Evolutionary conservation across 2,888 invertebrate species (phyloP).

Genomic region (Rapana venosa): DNA sequence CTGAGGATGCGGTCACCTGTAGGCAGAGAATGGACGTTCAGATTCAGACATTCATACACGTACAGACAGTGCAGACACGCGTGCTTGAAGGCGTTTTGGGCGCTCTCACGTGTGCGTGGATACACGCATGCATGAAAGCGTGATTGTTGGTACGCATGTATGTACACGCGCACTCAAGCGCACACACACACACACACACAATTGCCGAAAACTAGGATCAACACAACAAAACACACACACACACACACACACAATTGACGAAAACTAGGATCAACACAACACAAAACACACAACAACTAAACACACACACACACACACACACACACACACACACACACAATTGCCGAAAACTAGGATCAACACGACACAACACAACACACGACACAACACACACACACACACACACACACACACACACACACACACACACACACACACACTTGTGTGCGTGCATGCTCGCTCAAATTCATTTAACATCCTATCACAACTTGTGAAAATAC

Average conservation of each 20-base stretch:
- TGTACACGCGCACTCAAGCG: too few species aligned
- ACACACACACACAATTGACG: neutral
- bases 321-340: neutral
- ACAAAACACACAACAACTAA: neutral
- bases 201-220: too few species aligned
- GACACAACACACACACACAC: neutral
- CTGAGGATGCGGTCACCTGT: slow-evolving; percentile 92
- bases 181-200: too few species aligned
- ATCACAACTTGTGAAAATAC: too few species aligned
- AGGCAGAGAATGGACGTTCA: slow-evolving; percentile 45
- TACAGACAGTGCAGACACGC: neutral
- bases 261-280: too few species aligned
- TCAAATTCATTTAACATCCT: too few species aligned
- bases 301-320: neutral
- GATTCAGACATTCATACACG: neutral
- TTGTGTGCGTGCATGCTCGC: too few species aligned
- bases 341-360: too few species aligned
- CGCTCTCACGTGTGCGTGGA: neutral
- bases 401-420: neutral
- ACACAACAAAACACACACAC: neutral
- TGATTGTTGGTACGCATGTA: too few species aligned
- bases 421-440: too few species aligned
- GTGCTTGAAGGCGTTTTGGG: too few species aligned
- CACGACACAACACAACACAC: neutral
- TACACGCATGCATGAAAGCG: neutral